Conservation (phyloP, 2,888 invertebrate species). For the Cheilosia variabilis region DNA sequence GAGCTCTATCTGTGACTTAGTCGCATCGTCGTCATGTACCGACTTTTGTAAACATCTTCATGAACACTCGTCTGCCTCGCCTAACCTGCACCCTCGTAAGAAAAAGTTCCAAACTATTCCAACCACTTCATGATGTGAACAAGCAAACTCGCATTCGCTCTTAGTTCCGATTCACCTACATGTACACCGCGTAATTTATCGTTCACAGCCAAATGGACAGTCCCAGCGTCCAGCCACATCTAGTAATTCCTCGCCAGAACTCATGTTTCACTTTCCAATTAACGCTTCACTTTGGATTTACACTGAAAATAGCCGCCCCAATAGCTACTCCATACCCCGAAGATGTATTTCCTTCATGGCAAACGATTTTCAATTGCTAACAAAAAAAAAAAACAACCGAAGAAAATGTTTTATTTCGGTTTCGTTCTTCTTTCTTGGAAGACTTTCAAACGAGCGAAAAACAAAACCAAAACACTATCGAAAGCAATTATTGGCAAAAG, state of each 20-base stretch:
- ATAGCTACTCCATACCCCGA: neutral
- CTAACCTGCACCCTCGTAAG: too few relatives aligned
- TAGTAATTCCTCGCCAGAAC: constrained; percentile 12
- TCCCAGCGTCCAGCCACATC: constrained; percentile 21
- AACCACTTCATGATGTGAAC: too few relatives aligned
- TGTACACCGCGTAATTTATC: constrained; percentile 38
- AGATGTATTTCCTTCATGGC: constrained; percentile 48
- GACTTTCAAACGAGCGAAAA: constrained; percentile 2
- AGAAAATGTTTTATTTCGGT: constrained; percentile 36
- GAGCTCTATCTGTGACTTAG: too few relatives aligned
- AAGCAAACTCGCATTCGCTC: too few relatives aligned
- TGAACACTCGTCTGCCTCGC: too few relatives aligned
- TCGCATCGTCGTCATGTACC: too few relatives aligned
- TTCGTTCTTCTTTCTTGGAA: constrained; percentile 19
- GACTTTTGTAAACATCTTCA: too few relatives aligned
- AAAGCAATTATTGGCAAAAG: constrained; percentile 59
- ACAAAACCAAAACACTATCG: constrained; percentile 48
- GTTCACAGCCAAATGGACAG: constrained; percentile 21
- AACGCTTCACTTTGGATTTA: constrained; percentile 16
- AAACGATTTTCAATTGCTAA: constrained; percentile 35
- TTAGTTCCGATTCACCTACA: neutral
- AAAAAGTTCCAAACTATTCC: too few relatives aligned
- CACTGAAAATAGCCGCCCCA: constrained; percentile 45
- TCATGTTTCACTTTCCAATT: constrained; percentile 27
- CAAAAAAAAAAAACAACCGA: neutral